Conservation (phyloP, 1,140 invertebrate genomes). For the Atta cephalotes region DNA sequence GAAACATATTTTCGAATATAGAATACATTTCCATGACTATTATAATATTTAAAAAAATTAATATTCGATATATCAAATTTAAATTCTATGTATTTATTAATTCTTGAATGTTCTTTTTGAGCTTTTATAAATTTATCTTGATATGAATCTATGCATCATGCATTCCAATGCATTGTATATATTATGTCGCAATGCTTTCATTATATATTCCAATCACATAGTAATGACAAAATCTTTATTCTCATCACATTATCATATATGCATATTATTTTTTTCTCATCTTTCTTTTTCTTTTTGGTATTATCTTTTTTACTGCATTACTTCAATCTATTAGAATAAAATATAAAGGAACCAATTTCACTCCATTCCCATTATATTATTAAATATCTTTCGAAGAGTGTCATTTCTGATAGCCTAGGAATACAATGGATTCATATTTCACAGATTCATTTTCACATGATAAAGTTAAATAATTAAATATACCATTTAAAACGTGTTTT, state of each 20-base stretch:
- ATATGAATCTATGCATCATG: background rate
- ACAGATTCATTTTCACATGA: background rate
- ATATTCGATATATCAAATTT: background rate
- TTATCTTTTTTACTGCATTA: background rate
- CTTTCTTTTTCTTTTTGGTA: background rate
- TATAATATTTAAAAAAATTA: background rate
- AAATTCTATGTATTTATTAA: background rate
- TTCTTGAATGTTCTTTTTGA: background rate
- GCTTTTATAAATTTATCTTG: constrained; percentile 1
- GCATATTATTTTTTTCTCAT: background rate
- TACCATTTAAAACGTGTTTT: background rate
- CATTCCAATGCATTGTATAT: constrained; percentile 15
- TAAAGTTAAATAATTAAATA: constrained; percentile 12
- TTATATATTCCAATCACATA: constrained; percentile 3
- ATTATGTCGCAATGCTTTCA: background rate
- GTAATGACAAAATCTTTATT: constrained; percentile 49
- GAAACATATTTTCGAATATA: background rate
- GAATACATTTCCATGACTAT: background rate
- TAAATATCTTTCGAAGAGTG: background rate
- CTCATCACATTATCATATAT: background rate
- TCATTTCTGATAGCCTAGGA: background rate
- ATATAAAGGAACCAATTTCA: background rate
- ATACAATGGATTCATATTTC: background rate
- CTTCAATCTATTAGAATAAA: background rate
- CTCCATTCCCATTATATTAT: background rate